Evolutionary conservation across 2,113 vertebrate genomes (phyloP).

Genomic region (Leptobrachium leishanense): DNA sequence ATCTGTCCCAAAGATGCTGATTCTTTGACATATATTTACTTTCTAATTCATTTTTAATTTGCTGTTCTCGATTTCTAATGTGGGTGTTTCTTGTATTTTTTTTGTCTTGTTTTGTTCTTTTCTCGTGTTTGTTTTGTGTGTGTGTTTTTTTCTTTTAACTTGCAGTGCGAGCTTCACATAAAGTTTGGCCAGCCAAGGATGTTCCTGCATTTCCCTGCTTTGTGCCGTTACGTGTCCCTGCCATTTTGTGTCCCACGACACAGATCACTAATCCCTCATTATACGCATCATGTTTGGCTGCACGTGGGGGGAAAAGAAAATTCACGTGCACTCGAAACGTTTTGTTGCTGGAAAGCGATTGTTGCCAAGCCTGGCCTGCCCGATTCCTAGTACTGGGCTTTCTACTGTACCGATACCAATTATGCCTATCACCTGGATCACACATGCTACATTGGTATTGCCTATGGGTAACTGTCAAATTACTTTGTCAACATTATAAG

Average conservation of each 20-base stretch:
- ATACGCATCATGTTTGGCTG: conserved; percentile 56
- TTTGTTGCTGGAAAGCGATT: conserved; percentile 41
- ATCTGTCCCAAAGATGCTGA: conserved; percentile 54
- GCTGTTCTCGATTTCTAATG: conserved; percentile 60
- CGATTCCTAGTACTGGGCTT: conserved; percentile 31
- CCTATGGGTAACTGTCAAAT: neutral
- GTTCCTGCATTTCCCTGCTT: conserved; percentile 79
- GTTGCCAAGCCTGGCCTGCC: conserved; percentile 32
- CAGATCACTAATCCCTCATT: conserved; percentile 70
- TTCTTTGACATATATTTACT: conserved; percentile 53
- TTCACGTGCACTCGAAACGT: conserved; percentile 49
- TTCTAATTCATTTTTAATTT: conserved; percentile 77
- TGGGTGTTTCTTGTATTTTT: conserved; percentile 46
- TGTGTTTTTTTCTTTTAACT: conserved; percentile 76
- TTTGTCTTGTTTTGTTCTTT: conserved; percentile 49
- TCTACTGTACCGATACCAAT: neutral
- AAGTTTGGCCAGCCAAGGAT: conserved; percentile 81
- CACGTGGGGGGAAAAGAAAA: conserved; percentile 49
- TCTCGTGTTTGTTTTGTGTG: conserved; percentile 57
- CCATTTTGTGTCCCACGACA: conserved; percentile 68
- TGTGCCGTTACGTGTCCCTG: conserved; percentile 79
- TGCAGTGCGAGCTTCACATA: conserved; percentile 88
- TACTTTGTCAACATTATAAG: neutral
- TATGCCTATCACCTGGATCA: conserved; percentile 18
- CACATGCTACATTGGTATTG: conserved; percentile 4